Conservation (phyloP, 2,113 vertebrate species). For the Heterotilapia buettikoferi region DNA sequence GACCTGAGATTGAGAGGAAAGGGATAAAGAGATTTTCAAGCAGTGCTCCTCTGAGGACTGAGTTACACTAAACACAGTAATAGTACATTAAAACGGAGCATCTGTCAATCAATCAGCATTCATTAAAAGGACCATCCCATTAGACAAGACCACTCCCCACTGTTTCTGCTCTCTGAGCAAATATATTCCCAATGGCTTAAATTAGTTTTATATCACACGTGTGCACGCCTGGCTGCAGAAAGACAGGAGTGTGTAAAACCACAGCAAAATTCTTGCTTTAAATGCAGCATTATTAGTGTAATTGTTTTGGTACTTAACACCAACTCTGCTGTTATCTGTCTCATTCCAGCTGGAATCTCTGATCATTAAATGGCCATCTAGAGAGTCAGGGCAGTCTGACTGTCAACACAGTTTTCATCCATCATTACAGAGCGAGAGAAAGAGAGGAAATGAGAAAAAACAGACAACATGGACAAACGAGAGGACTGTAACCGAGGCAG, state of each 20-base stretch:
- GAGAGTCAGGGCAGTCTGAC: not conserved
- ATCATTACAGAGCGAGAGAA: not conserved
- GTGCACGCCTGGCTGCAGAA: not conserved
- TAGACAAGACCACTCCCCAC: not conserved
- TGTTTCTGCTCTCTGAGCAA: constrained; percentile 21
- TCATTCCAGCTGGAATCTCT: not conserved
- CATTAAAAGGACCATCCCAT: constrained; percentile 41
- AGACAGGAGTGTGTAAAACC: not conserved
- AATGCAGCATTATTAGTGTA: not conserved
- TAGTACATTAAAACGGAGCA: constrained; percentile 16
- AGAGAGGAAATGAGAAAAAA: not conserved
- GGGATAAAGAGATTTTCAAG: not conserved
- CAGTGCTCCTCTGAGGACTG: not conserved
- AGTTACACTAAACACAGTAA: constrained; percentile 24
- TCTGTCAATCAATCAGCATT: constrained; percentile 43
- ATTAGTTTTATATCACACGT: constrained; percentile 11
- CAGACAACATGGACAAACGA: accelerated
- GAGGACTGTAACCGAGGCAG: not conserved
- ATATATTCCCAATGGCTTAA: constrained; percentile 37
- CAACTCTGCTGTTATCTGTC: not conserved
- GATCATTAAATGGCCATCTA: not conserved
- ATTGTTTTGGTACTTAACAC: not conserved
- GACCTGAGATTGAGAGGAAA: not conserved
- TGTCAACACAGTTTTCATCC: not conserved
- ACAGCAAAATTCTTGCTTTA: not conserved